Conservation (phyloP, 2,888 invertebrate species). For the Mythimna albipuncta region DNA sequence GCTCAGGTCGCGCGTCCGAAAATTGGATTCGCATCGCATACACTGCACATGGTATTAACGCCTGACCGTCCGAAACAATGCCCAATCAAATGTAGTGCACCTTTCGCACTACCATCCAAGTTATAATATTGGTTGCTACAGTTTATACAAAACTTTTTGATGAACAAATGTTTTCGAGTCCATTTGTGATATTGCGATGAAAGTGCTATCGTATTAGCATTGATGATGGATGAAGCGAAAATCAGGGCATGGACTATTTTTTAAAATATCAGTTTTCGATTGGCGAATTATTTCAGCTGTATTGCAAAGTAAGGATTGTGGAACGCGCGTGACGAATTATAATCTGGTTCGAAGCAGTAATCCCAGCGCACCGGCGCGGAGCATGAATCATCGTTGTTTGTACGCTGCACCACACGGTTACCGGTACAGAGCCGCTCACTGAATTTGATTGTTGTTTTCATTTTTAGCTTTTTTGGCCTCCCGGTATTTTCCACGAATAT, state of each 20-base stretch:
- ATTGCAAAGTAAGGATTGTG: constrained; percentile 72
- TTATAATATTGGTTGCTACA: constrained; percentile 55
- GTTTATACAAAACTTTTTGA: constrained; percentile 43
- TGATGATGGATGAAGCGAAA: constrained; percentile 30
- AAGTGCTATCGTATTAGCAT: constrained; percentile 29
- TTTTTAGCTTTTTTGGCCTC: constrained; percentile 44
- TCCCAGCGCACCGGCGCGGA: constrained; percentile 69
- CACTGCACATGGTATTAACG: constrained; percentile 78
- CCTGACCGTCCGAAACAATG: constrained; percentile 80
- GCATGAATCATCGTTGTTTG: constrained; percentile 75
- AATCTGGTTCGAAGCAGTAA: constrained; percentile 77
- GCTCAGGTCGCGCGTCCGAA: constrained; percentile 77
- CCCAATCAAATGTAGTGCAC: constrained; percentile 83
- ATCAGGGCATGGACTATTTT: constrained; percentile 14
- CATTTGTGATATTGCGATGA: constrained; percentile 12
- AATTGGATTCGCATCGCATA: constrained; percentile 84
- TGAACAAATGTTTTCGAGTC: constrained; percentile 39
- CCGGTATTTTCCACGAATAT: constrained; percentile 23
- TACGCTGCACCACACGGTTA: constrained; percentile 63
- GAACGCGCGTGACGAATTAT: constrained; percentile 81
- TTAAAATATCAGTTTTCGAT: constrained; percentile 18
- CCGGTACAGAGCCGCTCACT: constrained; percentile 43
- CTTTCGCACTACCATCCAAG: constrained; percentile 32
- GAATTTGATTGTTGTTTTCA: constrained; percentile 55
- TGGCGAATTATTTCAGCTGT: constrained; percentile 50